phyloP scores from a whole-genome alignment of 2,113 vertebrate species.

The Malurus cyaneus region DNA sequence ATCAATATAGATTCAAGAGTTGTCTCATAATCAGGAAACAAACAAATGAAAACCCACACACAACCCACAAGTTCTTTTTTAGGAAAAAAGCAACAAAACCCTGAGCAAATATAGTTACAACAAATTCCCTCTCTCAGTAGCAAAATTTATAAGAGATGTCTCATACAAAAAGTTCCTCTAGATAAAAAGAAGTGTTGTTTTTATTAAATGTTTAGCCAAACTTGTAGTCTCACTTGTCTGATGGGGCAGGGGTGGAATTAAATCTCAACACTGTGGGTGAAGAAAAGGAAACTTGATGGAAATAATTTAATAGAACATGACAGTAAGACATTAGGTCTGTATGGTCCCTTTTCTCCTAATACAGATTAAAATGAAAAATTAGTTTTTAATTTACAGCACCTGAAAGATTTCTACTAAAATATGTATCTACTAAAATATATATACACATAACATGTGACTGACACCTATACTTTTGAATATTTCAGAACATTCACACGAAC shows the following conservation, averaged over 20 bases:
- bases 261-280: not conserved
- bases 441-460: accelerated
- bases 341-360: not conserved
- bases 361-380: not conserved
- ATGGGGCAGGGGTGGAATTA: not conserved
- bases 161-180: not conserved
- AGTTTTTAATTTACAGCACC: not conserved
- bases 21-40: not conserved
- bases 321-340: not conserved
- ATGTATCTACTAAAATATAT: not conserved
- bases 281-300: not conserved
- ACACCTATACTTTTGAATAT: not conserved
- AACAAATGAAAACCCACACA: not conserved
- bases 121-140: not conserved
- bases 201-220: not conserved
- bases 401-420: not conserved
- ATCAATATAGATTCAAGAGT: not conserved
- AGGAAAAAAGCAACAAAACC: not conserved
- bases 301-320: not conserved
- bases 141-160: not conserved
- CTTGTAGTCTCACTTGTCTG: not conserved
- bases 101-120: not conserved
- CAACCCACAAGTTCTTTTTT: not conserved
- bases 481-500: not conserved
- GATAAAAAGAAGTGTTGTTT: not conserved